These are phyloP conservation scores for Catalaphyllia jardinei DNA, from an alignment of 64 coral and sea anemone species.

Conservation along the genomic window DNA sequence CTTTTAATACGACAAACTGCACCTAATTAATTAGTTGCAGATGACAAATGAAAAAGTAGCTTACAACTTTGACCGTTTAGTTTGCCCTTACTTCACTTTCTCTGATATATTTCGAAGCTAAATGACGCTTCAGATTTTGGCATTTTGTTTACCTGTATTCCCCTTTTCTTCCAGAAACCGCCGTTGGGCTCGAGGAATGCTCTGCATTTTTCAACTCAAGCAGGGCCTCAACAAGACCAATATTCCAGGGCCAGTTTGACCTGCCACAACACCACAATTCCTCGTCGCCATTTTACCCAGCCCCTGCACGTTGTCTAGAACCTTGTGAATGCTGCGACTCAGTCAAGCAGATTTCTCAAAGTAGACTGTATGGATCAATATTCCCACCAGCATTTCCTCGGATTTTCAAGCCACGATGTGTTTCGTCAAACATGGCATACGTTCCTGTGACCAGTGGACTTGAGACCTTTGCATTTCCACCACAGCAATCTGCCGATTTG, in stretches of 20 bases:
- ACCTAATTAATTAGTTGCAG: too few species aligned
- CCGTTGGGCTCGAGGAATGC: slow-evolving; percentile 1
- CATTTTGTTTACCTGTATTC: background rate
- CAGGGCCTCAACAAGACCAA: background rate
- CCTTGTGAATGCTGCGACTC: background rate
- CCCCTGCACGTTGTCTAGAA: background rate
- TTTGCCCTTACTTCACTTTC: too few species aligned
- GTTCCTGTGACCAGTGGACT: background rate
- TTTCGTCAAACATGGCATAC: background rate
- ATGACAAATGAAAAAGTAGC: too few species aligned
- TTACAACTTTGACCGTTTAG: too few species aligned
- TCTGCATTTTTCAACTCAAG: background rate
- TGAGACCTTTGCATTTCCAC: background rate
- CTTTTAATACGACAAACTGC: too few species aligned
- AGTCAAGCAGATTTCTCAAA: background rate
- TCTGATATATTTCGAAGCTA: too few species aligned
- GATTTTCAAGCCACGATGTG: slow-evolving; percentile 16
- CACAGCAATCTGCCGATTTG: background rate
- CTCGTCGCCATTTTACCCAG: background rate
- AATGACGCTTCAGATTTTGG: too few species aligned
- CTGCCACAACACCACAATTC: background rate
- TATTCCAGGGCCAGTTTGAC: background rate
- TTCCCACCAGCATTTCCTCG: background rate
- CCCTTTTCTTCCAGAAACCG: background rate
- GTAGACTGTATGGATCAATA: background rate